Base-by-base conservation (phyloP, 2,797 vertebrate species). In the Podarcis siculus region DNA sequence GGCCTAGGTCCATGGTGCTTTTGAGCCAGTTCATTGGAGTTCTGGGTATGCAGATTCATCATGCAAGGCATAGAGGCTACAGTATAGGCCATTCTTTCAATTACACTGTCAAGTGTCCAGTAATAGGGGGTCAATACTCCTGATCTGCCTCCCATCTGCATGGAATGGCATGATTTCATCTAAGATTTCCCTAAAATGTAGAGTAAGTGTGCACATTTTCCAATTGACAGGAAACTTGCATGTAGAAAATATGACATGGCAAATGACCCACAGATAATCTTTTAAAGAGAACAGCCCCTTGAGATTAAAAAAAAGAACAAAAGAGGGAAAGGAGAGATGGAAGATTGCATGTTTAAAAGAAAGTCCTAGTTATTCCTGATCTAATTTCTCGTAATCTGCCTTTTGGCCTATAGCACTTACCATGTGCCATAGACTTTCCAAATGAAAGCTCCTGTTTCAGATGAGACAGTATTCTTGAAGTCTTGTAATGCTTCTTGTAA, bases 401-500 rank as follows among this genome's bases (percentile, higher is more conserved):
- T 90, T 87, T 67, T 90, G 79, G 88, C 55, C 79, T 85, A 0
- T 23, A n/a, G 23, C 72, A 13, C 5, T 61, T 77, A 39, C 61
- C 8, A 3, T 0, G 13, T 69, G 73, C 73, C 15, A 64, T 49
- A 87, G 81, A 76, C 88, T 39, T 85, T 93, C 21, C 69, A 83
- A 77, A 75, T 75, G 79, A 91, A 92, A 92, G 77, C 82, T 90
- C 0, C 45, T 86, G 0, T 90, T 88, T 88, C 35, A 45, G 89
- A 87, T 86, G 67, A 87, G 84, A 49, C 82, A 89, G 39, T 77
- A 32, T 81, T 78, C 27, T 87, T 85, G 64, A 73, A 61, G 88
- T 92, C 91, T 91, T 7, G 0, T 76, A 88, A 93, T 13, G 85
- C 27, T 83, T 92, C 45, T 32, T 72, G 82, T 87, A 81, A 76